Conservation (phyloP, 2,888 invertebrate species). For the Leptinotarsa tumamoca region DNA sequence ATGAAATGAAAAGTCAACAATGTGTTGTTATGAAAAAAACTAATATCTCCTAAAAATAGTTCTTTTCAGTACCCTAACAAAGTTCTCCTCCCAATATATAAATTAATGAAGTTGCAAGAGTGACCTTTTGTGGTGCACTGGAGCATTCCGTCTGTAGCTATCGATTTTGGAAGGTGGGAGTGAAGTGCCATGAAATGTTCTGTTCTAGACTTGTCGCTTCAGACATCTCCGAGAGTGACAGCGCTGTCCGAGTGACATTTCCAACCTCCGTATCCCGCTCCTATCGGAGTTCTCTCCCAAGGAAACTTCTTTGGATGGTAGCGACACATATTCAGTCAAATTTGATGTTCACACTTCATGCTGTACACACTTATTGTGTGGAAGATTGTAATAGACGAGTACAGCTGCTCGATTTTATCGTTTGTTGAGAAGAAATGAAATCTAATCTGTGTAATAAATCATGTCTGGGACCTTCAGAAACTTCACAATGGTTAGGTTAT, state of each 20-base stretch:
- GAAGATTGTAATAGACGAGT: no score
- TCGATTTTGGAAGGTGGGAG: constrained; percentile 48
- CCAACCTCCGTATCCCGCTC: constrained; percentile 41
- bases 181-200: constrained; percentile 49
- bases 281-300: constrained; percentile 32
- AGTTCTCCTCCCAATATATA: neutral
- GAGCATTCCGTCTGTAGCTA: constrained; percentile 47
- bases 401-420: no score
- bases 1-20: no score
- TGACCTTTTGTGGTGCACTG: constrained; percentile 38
- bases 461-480: no score
- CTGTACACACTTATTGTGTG: no score
- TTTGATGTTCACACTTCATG: no score
- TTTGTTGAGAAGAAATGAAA: neutral
- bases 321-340: constrained; percentile 9
- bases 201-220: constrained; percentile 57
- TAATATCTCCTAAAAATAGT: no score
- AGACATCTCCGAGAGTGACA: constrained; percentile 62
- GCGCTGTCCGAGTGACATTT: constrained; percentile 60
- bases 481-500: no score
- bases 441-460: no score
- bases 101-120: constrained; percentile 35
- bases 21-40: no score
- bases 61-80: no score
- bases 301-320: constrained; percentile 25